These are phyloP conservation scores for Osmoderma eremita DNA, from an alignment of 2,888 invertebrate species.

Conservation along the genomic window DNA sequence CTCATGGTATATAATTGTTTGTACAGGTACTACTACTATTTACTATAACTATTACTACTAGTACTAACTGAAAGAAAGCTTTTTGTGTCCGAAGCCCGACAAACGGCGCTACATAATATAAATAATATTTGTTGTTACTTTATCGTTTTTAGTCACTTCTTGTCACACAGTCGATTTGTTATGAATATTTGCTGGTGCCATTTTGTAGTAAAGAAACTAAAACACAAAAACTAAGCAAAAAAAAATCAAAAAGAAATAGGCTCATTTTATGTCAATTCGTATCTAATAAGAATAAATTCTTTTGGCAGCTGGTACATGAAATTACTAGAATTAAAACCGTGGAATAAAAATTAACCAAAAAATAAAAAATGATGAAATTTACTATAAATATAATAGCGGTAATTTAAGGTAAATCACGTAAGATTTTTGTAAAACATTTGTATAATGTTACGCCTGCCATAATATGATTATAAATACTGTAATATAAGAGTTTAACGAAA, in stretches of 20 bases:
- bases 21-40: conserved; percentile 55
- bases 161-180: conserved; percentile 40
- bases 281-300: conserved; percentile 38
- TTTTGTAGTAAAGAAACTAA: conserved; percentile 38
- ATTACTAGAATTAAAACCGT: conserved; percentile 16
- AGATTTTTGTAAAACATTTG: conserved; percentile 46
- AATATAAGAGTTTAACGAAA: conserved; percentile 58
- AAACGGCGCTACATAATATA: conserved; percentile 21
- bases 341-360: conserved; percentile 9
- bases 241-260: conserved; percentile 32
- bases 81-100: conserved; percentile 33
- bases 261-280: conserved; percentile 48
- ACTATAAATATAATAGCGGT: background rate
- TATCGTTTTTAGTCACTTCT: conserved; percentile 44
- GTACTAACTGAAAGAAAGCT: conserved; percentile 30
- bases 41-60: conserved; percentile 33
- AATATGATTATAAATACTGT: conserved; percentile 58
- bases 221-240: conserved; percentile 39
- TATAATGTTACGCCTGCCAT: conserved; percentile 39
- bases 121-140: conserved; percentile 44
- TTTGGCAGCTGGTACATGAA: conserved; percentile 33
- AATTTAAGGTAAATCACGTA: conserved; percentile 12
- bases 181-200: conserved; percentile 44
- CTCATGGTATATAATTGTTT: conserved; percentile 61
- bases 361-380: conserved; percentile 1